Evolutionary conservation across 2,888 invertebrate genomes (phyloP).

Genomic region (Tolmerus cingulatus): DNA sequence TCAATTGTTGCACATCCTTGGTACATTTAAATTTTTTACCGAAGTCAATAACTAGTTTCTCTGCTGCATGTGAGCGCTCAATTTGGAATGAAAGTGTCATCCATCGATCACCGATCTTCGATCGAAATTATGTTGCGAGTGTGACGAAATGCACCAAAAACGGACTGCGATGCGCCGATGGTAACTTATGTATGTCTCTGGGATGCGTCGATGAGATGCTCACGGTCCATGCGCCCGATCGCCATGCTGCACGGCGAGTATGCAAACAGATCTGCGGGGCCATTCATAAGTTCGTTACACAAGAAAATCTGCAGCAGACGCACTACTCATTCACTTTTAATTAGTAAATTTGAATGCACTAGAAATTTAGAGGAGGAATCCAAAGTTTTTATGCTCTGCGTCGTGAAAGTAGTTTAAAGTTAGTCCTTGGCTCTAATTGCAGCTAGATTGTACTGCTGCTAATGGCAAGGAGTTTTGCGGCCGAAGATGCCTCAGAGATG

Average conservation of each 20-base stretch:
- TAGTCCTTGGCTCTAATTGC: conserved; percentile 34
- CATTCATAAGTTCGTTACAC: not conserved
- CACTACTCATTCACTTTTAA: not conserved
- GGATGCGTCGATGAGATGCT: not conserved
- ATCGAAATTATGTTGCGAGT: not conserved
- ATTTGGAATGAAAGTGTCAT: not conserved
- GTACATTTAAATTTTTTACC: not conserved
- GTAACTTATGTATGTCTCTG: not conserved
- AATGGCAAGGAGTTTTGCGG: not conserved
- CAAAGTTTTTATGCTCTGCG: conserved; percentile 7
- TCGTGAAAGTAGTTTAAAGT: conserved; percentile 18
- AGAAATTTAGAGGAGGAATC: conserved; percentile 16
- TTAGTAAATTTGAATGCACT: conserved; percentile 34
- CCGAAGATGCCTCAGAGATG: not conserved
- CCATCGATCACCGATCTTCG: conserved; percentile 24
- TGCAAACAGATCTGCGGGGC: not conserved
- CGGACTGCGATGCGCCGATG: not conserved
- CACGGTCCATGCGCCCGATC: not conserved
- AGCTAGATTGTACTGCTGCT: not conserved
- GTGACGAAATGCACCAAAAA: conserved; percentile 5
- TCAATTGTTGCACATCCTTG: conserved; percentile 3
- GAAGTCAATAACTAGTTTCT: not conserved
- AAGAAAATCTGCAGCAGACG: not conserved
- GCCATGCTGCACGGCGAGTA: not conserved
- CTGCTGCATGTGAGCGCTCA: not conserved